phyloP scores from a whole-genome alignment of 1,140 invertebrate species.

The Microplitis demolitor region DNA sequence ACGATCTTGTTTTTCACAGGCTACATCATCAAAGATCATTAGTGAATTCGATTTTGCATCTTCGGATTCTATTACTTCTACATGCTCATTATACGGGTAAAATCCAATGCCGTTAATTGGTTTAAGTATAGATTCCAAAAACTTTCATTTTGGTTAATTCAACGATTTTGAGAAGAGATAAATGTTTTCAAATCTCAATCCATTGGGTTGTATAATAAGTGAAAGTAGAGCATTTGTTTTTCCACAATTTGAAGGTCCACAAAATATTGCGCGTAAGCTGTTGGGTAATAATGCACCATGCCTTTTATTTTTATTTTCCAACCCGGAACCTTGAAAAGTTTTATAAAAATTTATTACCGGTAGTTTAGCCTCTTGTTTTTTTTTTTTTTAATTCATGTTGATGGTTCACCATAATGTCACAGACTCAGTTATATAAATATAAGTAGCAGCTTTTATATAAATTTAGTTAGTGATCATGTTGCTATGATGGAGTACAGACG shows the following conservation, averaged over 20 bases:
- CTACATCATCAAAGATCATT: constrained; percentile 18
- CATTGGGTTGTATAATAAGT: constrained; percentile 9
- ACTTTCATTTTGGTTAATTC: constrained; percentile 9
- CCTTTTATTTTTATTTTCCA: too few species aligned
- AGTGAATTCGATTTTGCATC: constrained; percentile 3
- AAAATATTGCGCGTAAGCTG: too few species aligned
- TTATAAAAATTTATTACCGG: too few species aligned
- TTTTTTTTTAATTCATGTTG: too few species aligned
- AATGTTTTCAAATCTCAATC: constrained; percentile 15
- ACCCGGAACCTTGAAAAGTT: too few species aligned
- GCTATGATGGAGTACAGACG: too few species aligned
- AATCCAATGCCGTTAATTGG: constrained; percentile 5
- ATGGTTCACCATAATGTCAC: too few species aligned
- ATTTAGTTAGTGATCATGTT: too few species aligned
- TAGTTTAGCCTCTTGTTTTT: too few species aligned
- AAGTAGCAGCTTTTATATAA: not conserved
- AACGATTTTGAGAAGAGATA: constrained; percentile 15
- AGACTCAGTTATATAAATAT: too few species aligned
- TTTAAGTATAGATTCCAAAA: not conserved
- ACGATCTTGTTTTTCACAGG: constrained; percentile 9
- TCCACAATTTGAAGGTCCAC: too few species aligned
- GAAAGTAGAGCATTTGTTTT: constrained; percentile 7
- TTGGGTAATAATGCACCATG: too few species aligned
- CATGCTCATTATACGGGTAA: constrained; percentile 12
- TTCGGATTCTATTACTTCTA: not conserved